Conservation (phyloP, 2,888 invertebrate species). For the Liopterus haemorrhoidalis region DNA sequence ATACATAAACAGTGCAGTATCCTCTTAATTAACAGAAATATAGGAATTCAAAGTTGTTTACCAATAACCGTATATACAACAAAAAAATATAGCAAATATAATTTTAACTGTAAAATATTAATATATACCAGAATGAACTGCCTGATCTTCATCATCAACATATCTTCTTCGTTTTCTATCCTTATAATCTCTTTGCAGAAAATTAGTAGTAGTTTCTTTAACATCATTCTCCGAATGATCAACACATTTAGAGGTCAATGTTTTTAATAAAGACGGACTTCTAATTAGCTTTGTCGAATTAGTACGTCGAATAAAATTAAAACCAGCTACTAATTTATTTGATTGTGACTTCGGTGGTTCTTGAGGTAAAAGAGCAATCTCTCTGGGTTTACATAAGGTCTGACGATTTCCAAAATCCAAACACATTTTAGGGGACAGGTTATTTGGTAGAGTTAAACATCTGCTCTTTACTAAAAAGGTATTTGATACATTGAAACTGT, state of each 20-base stretch:
- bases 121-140: slow-evolving; percentile 65
- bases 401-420: slow-evolving; percentile 12
- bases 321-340: slow-evolving; percentile 41
- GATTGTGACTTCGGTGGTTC: slow-evolving; percentile 27
- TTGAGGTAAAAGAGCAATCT: slow-evolving; percentile 15
- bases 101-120: no score
- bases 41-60: no score
- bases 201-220: slow-evolving; percentile 7
- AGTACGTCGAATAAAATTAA: slow-evolving; percentile 63
- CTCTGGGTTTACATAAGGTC: slow-evolving; percentile 12
- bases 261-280: slow-evolving; percentile 58
- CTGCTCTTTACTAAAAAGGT: no score
- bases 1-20: no score
- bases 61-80: no score
- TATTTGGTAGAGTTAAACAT: slow-evolving; percentile 22
- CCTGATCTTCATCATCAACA: slow-evolving; percentile 60
- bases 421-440: slow-evolving; percentile 19
- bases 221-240: slow-evolving; percentile 38
- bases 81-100: no score
- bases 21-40: no score
- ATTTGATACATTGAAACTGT: no score
- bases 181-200: slow-evolving; percentile 19
- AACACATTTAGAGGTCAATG: slow-evolving; percentile 51
- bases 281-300: slow-evolving; percentile 67
- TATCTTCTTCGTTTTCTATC: slow-evolving; percentile 37